Conservation (phyloP, 2,888 invertebrate genomes). For the Eremobia ochroleuca region DNA sequence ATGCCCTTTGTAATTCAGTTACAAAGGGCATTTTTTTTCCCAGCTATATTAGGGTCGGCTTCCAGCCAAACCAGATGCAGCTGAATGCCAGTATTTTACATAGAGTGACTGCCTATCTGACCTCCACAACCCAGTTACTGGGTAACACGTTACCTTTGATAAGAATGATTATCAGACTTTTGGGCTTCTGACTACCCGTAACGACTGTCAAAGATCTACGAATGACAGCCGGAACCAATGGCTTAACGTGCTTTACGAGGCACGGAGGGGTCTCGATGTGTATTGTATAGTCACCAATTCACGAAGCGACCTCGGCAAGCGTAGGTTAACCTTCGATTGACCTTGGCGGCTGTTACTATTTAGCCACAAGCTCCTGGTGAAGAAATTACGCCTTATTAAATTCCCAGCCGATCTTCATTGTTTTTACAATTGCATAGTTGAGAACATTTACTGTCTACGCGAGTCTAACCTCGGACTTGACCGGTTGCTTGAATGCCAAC, state of each 20-base stretch:
- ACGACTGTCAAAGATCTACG: no score
- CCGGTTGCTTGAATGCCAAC: slow-evolving; percentile 59
- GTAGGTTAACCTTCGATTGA: not conserved
- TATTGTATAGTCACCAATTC: not conserved
- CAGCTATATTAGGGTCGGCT: no score
- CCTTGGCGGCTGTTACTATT: not conserved
- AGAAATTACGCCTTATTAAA: not conserved
- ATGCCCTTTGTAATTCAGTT: no score
- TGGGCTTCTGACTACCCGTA: no score
- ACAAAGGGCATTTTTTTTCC: no score
- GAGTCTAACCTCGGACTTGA: slow-evolving; percentile 64
- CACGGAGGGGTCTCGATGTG: not conserved
- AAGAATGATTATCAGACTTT: no score
- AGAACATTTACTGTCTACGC: slow-evolving; percentile 15
- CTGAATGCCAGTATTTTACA: no score
- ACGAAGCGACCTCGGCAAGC: not conserved
- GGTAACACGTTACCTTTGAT: no score
- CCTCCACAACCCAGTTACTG: no score
- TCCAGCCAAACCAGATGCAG: no score
- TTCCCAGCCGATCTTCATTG: not conserved
- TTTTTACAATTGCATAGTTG: not conserved
- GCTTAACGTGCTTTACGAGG: not conserved
- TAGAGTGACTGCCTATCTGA: no score
- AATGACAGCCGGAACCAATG: not conserved
- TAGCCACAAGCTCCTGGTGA: not conserved